phyloP scores from a whole-genome alignment of 30 jellyfish, hydroid and myxozoan species.

The Sanderia malayensis region DNA sequence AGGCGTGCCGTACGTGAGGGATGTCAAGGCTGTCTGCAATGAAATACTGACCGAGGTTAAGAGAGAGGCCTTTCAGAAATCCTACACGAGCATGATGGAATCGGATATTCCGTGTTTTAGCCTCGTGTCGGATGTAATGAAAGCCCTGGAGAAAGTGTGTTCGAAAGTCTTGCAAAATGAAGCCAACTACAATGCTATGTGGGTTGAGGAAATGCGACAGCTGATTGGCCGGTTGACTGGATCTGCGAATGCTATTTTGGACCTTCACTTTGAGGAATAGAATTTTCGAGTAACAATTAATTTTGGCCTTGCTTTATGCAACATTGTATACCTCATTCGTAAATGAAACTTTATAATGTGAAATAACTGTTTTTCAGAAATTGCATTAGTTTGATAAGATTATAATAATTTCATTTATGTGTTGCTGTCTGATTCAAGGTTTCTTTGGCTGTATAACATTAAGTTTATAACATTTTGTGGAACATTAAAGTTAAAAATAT shows the following conservation, averaged over 20 bases:
- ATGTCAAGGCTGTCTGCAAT: conserved; percentile 50
- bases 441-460: too few relatives aligned
- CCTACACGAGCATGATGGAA: conserved; percentile 17
- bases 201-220: conserved; percentile 72
- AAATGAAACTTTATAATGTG: too few relatives aligned
- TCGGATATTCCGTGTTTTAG: conserved; percentile 48
- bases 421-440: too few relatives aligned
- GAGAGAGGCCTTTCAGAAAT: conserved; percentile 33
- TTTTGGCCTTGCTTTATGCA: too few relatives aligned
- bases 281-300: too few relatives aligned
- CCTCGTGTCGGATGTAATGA: conserved; percentile 39
- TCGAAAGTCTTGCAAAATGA: conserved; percentile 56
- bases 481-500: too few relatives aligned
- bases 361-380: too few relatives aligned
- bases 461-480: too few relatives aligned
- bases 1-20: conserved; percentile 57
- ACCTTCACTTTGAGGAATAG: conserved; percentile 59
- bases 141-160: conserved; percentile 43
- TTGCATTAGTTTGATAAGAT: too few relatives aligned
- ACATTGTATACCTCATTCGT: too few relatives aligned
- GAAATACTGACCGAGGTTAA: conserved; percentile 46
- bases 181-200: conserved; percentile 69
- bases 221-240: conserved; percentile 68
- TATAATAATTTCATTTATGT: too few relatives aligned
- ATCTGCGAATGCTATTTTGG: conserved; percentile 57